Percentiles rank a stretch among this genome's conserved stretches.
These are phyloP conservation scores for Beaufortia kweichowensis DNA, from an alignment of 2,113 vertebrate species.

Conservation along the genomic window DNA sequence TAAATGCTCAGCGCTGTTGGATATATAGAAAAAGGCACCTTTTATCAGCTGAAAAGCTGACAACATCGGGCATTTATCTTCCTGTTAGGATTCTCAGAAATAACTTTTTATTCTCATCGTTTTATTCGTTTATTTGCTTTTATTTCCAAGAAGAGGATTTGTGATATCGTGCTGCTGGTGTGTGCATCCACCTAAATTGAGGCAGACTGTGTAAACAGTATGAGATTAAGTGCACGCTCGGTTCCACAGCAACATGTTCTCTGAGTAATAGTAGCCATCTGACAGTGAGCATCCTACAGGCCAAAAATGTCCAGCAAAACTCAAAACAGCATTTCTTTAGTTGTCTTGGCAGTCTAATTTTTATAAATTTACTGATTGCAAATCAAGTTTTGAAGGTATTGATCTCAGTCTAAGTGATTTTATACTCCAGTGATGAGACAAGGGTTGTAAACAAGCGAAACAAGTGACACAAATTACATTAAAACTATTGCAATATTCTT, in stretches of 20 bases:
- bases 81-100: too few relatives aligned
- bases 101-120: neutral
- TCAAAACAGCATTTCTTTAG: neutral
- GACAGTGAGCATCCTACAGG: too few relatives aligned
- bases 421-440: neutral
- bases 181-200: neutral
- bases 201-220: neutral
- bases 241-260: neutral
- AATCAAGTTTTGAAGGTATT: neutral
- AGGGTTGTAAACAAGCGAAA: too few relatives aligned
- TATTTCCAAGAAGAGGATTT: neutral
- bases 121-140: neutral
- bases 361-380: too few relatives aligned
- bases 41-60: neutral
- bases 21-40: neutral
- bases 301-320: neutral
- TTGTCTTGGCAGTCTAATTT: neutral
- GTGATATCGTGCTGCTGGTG: neutral
- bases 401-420: neutral
- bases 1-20: neutral
- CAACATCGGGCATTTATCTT: neutral
- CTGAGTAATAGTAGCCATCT: neutral
- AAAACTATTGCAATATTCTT: too few relatives aligned
- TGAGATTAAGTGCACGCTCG: neutral
- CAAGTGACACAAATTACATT: too few relatives aligned